Percentiles rank a stretch among this genome's conserved stretches.
phyloP scores from a whole-genome alignment of 2,797 vertebrate genomes.

The Hafferia zeledoni region DNA sequence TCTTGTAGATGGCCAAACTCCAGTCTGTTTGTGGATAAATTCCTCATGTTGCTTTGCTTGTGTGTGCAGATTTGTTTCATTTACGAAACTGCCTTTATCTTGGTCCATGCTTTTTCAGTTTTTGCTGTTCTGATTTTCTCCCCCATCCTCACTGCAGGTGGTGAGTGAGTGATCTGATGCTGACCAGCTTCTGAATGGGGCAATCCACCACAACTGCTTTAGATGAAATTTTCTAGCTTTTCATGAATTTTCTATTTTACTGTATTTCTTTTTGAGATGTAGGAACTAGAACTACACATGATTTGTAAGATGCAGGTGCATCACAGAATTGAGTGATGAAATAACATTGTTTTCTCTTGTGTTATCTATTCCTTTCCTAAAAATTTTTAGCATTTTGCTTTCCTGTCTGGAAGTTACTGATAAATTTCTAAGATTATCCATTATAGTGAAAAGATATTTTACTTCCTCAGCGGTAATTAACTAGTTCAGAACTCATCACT shows the following conservation, averaged over 20 bases:
- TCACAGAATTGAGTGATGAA: not conserved
- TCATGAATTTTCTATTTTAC: not conserved
- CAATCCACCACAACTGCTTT: not conserved
- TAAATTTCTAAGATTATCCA: not conserved
- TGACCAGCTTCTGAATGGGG: not conserved
- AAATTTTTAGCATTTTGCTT: not conserved
- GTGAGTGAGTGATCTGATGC: not conserved
- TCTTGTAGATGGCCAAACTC: not conserved
- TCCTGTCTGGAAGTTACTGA: not conserved
- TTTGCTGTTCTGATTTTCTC: not conserved
- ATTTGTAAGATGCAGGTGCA: not conserved
- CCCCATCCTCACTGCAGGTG: accelerated
- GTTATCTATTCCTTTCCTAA: not conserved
- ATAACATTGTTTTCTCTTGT: not conserved
- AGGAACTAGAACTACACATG: not conserved
- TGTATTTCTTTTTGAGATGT: not conserved
- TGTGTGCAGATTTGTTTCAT: not conserved
- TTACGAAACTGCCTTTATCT: not conserved
- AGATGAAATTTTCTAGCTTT: not conserved
- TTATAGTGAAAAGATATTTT: not conserved
- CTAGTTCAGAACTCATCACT: not conserved
- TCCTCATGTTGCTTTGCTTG: not conserved
- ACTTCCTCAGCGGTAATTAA: not conserved
- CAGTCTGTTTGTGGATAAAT: not conserved
- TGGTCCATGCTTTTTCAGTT: not conserved